Evolutionary conservation across 2,888 invertebrate genomes (phyloP), one percentile per base, ranked within the genome.

Genomic region (Hedychridium roseum): DNA sequence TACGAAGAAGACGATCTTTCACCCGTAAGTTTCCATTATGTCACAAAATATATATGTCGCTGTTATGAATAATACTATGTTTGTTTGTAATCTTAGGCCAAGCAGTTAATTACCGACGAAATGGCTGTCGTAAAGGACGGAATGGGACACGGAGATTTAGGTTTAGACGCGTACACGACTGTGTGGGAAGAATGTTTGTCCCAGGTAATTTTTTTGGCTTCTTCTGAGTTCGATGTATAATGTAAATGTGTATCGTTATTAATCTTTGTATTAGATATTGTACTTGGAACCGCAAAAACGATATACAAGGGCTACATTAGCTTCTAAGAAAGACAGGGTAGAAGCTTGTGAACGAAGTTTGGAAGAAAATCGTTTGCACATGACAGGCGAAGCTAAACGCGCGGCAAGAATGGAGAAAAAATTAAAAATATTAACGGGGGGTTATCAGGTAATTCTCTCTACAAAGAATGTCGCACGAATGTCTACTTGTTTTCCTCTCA

Each of bases 381-480:
- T 99, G 98, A 92, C 94, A 0, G 90, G 90, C 60, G 95, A 98
- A 80, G 97, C 98, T 0, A 98, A 97, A 80, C 87, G 90, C 47
- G 97, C 98, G 39, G 94, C 94, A 0, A 99, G 97, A 81, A 90
- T 97, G 84, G 99, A 99, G 79, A 98, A 97, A 80, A 98, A 97
- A 80, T 81, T 99, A 17, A 90, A 96, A 80, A 91, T 98, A 45
- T 82, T 98, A n/a, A 91, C 97, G 2, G 97, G 92, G 5, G 94
- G 94, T 5, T 95, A 94, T 80, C 92, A 92, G 81, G 86, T 86
- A 60, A 23, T 23, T 50, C 11, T 3, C 12, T 6, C 12, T 21
- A 17, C 1, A 2, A 14, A 12, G 14, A 30, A 23, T 5, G 35
- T 2, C 11, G 14, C 6, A 27, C 34, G n/a, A 48, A 34, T 34